Base-by-base conservation (phyloP, 2,797 vertebrate genomes). In the Diglossa cyanea region DNA sequence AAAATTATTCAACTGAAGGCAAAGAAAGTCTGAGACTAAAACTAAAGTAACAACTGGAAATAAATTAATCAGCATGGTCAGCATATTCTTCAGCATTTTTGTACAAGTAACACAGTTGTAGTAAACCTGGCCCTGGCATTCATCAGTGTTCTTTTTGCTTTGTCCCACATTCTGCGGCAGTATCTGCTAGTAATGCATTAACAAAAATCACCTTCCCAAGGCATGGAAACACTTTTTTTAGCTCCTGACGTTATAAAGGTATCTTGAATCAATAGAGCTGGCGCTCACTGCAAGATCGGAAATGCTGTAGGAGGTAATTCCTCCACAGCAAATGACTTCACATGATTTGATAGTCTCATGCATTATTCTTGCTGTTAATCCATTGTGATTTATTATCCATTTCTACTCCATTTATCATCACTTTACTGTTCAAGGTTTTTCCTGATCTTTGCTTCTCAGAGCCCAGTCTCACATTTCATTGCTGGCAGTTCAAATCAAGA, bases 141-240 rank as follows among this genome's bases (percentile, higher is more conserved):
- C 7, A 5, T 65, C 76, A 60, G 0, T n/a, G 48, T 21, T 95
- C 71, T 50, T 73, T 24, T 44, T 87, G 63, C 55, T 85, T 82
- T 76, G 37, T 57, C 63, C 71, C n/a, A 8, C 40, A 79, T 80
- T 79, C 57, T 2, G 2, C 7, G 2, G 60, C 42, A 61, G 16
- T 57, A 73, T 74, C 75, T 90, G 57, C 86, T 83, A 37, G 93
- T 92, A 88, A 87, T 53, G 39, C 53, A 95, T 95, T 93, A 96
- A 93, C 86, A 94, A 88, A 92, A 91, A n/a, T 63, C 71, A 80
- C 71, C 67, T 89, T 91, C 86, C 77, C 39, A 74, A 89, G 70
- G 88, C 62, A 74, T 30, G 50, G 68, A 90, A 94, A 68, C 31
- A 30, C 50, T 71, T 86, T 74, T 75, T 89, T 89, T 63, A 83